A percentile compares a stretch with the other conserved stretches of the same genome.
phyloP scores from a whole-genome alignment of 2,888 invertebrate species.

The Darwinula stevensoni region DNA sequence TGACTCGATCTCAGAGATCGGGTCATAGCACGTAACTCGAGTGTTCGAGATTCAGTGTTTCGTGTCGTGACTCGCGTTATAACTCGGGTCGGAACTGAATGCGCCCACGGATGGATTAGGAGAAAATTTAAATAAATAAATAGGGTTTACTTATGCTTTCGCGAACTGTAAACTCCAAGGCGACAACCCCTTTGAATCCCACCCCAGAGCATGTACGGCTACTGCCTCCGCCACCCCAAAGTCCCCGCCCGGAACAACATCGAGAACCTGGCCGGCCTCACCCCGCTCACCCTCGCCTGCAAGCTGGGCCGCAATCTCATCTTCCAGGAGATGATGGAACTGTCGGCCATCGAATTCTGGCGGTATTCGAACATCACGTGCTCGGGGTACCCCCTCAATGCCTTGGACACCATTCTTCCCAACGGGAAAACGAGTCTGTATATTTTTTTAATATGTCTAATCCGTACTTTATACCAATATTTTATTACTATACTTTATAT shows the following conservation, averaged over 20 bases:
- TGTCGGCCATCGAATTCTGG: slow-evolving; percentile 88
- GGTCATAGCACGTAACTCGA: too few relatives aligned
- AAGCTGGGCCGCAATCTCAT: slow-evolving; percentile 84
- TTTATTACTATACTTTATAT: too few relatives aligned
- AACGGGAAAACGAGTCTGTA: slow-evolving; percentile 74
- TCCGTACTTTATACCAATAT: too few relatives aligned
- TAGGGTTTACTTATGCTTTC: background rate
- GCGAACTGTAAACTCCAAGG: background rate
- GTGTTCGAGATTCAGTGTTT: too few relatives aligned
- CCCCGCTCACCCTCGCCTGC: slow-evolving; percentile 83
- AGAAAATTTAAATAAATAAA: background rate
- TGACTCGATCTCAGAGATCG: too few relatives aligned
- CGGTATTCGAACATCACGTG: slow-evolving; percentile 94
- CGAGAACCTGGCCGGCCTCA: slow-evolving; percentile 58
- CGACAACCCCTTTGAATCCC: background rate
- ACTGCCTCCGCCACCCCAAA: slow-evolving; percentile 78
- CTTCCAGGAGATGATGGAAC: slow-evolving; percentile 89
- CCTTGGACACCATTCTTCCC: slow-evolving; percentile 74
- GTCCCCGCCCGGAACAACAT: slow-evolving; percentile 74
- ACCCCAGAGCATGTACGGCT: slow-evolving; percentile 90
- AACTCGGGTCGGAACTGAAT: too few relatives aligned
- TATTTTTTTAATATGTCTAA: too few relatives aligned
- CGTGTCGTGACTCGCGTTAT: too few relatives aligned
- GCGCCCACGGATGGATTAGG: too few relatives aligned
- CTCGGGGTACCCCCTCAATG: slow-evolving; percentile 85